These are phyloP conservation scores for Paramormyrops hopkinsi DNA, from an alignment of 2,797 vertebrate species.

Conservation along the genomic window DNA sequence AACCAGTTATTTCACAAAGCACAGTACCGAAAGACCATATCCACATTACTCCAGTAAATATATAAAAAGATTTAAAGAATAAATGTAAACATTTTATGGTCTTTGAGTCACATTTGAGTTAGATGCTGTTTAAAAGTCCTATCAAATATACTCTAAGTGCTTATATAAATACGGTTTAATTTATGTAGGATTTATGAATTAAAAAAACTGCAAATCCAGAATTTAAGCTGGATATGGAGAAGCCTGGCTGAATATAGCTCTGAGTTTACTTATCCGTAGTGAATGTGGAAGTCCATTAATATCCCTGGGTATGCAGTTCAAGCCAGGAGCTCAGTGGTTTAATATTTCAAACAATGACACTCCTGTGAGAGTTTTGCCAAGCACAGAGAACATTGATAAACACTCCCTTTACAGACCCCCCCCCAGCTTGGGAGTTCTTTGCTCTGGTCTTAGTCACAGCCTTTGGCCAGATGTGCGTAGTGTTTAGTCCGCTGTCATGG, in stretches of 20 bases:
- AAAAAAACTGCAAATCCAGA: background rate
- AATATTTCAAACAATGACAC: background rate
- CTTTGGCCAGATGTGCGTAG: background rate
- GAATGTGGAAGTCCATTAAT: slow-evolving; percentile 13
- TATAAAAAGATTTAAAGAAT: background rate
- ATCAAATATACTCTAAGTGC: background rate
- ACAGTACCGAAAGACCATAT: background rate
- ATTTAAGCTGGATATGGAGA: background rate
- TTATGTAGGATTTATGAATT: background rate
- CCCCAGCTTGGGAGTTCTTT: background rate
- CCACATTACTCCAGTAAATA: background rate
- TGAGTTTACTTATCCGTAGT: background rate
- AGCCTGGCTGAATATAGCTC: background rate
- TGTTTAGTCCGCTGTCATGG: background rate
- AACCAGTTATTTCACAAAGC: background rate
- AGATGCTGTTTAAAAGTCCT: background rate
- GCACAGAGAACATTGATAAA: background rate
- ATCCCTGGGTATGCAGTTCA: background rate
- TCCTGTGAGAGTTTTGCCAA: slow-evolving; percentile 13
- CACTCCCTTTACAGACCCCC: background rate
- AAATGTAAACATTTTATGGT: background rate
- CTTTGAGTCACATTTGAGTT: background rate
- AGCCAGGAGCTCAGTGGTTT: background rate
- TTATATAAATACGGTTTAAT: background rate
- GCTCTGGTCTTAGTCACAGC: background rate